Evolutionary conservation across 2,113 vertebrate species (phyloP).

Genomic region (Jaculus jaculus): DNA sequence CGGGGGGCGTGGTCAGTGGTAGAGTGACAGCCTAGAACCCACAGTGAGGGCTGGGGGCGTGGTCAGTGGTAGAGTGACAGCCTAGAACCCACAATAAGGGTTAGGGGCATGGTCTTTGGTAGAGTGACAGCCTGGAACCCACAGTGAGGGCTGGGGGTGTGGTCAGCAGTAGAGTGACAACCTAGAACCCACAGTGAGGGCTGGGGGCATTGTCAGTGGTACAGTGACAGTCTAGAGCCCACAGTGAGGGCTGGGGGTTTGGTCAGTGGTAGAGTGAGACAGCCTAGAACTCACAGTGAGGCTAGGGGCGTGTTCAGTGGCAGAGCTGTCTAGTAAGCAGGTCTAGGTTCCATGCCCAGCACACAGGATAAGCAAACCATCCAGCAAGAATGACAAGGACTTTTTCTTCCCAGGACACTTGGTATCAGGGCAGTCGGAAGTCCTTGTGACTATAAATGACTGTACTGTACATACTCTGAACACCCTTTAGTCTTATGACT

Average conservation of each 20-base stretch:
- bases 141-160: background rate
- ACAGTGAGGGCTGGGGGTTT: background rate
- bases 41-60: no score
- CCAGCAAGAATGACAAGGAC: background rate
- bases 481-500: rapidly evolving
- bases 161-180: background rate
- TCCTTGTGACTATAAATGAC: no score
- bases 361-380: background rate
- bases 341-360: background rate
- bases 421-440: background rate
- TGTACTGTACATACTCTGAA: background rate
- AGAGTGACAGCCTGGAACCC: no score
- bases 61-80: no score
- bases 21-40: no score
- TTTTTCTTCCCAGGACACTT: background rate
- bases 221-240: background rate
- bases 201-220: background rate
- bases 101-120: no score
- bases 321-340: no score
- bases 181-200: background rate
- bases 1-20: no score
- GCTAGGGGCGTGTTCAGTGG: no score
- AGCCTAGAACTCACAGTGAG: no score
- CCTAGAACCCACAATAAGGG: no score
- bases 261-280: background rate